Evolutionary conservation across 2,797 vertebrate genomes (phyloP).

Genomic region (Rhynchonycteris naso): DNA sequence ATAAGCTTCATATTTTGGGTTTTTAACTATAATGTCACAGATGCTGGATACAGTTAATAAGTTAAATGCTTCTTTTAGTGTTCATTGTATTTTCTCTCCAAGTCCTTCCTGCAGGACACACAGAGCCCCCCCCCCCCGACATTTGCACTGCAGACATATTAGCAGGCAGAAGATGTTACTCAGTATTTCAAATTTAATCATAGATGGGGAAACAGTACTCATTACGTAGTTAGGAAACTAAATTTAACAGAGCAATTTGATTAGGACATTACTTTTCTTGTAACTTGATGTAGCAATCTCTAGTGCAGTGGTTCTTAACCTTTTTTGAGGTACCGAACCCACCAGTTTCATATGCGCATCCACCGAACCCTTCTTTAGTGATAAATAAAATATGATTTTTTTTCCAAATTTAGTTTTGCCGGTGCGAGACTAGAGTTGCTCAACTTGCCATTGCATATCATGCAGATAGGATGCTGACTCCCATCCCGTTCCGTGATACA

Average conservation of each 20-base stretch:
- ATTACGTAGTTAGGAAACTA: neutral
- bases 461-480: too few relatives aligned
- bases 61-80: slow-evolving; percentile 45
- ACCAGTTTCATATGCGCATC: too few relatives aligned
- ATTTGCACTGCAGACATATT: neutral
- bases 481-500: too few relatives aligned
- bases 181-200: neutral
- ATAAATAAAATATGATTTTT: too few relatives aligned
- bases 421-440: too few relatives aligned
- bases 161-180: neutral
- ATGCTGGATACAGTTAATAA: slow-evolving; percentile 19
- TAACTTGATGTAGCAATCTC: slow-evolving; percentile 1
- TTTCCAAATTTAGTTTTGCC: too few relatives aligned
- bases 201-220: neutral
- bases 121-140: neutral
- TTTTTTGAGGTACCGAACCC: too few relatives aligned
- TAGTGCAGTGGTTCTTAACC: too few relatives aligned
- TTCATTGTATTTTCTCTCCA: neutral
- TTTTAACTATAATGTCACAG: slow-evolving; percentile 34
- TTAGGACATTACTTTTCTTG: slow-evolving; percentile 28
- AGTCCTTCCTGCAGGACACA: neutral
- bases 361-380: too few relatives aligned
- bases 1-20: neutral
- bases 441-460: too few relatives aligned
- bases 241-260: slow-evolving; percentile 30